These are phyloP conservation scores for Argentina silus DNA, from an alignment of 2,797 vertebrate genomes.

Conservation along the genomic window DNA sequence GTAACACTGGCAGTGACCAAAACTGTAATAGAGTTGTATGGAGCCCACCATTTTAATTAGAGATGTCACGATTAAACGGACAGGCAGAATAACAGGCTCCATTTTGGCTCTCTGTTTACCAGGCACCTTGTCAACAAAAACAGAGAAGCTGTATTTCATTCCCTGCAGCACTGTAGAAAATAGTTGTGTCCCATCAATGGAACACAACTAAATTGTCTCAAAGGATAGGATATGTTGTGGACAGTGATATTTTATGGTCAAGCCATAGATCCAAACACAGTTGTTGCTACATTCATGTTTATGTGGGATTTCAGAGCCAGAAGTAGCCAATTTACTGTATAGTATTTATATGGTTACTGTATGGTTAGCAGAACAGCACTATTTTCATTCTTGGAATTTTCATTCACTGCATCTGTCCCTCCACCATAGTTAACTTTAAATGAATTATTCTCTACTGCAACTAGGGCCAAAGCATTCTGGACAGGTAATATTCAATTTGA, in stretches of 20 bases:
- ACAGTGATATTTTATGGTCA: not conserved
- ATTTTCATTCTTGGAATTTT: conserved; percentile 36
- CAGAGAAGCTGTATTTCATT: conserved; percentile 41
- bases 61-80: conserved; percentile 62
- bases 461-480: not conserved
- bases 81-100: conserved; percentile 60
- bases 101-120: conserved; percentile 47
- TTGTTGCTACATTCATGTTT: not conserved
- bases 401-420: conserved; percentile 44
- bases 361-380: not conserved
- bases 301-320: not conserved
- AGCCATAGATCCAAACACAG: not conserved
- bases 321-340: no score
- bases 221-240: not conserved
- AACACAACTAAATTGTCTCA: not conserved
- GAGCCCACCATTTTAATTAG: conserved; percentile 55
- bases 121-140: conserved; percentile 50
- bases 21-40: conserved; percentile 40
- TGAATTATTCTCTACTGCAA: not conserved
- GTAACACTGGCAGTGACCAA: conserved; percentile 25
- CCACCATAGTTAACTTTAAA: conserved; percentile 41
- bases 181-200: conserved; percentile 21
- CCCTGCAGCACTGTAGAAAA: conserved; percentile 26
- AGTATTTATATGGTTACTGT: not conserved
- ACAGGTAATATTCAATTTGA: not conserved